A percentile compares a stretch with the other conserved stretches of the same genome.
phyloP scores from a whole-genome alignment of 2,113 vertebrate species.

The Hyperopisus bebe region DNA sequence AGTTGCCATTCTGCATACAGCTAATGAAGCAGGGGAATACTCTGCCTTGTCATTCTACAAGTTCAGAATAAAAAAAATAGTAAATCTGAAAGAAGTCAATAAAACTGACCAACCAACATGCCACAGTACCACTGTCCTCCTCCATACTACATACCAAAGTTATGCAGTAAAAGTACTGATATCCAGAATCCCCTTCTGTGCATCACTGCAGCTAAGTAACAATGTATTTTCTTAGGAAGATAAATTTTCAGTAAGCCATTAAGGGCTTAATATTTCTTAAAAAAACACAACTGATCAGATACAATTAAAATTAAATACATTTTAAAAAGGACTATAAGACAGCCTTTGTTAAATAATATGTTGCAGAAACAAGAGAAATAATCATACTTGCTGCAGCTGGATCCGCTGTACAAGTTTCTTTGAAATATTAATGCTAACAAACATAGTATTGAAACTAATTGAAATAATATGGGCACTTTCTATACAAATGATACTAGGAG shows the following conservation, averaged over 20 bases:
- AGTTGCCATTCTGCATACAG: not conserved
- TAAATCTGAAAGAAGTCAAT: not conserved
- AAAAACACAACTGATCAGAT: not conserved
- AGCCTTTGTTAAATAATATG: not conserved
- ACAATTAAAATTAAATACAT: not conserved
- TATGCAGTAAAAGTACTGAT: constrained; percentile 29
- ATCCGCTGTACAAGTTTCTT: not conserved
- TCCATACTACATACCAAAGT: constrained; percentile 17
- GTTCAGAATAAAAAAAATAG: constrained; percentile 6
- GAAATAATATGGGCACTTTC: constrained; percentile 2
- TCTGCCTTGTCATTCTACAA: constrained; percentile 26
- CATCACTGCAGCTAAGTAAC: not conserved
- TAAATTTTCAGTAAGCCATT: not conserved
- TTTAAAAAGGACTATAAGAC: not conserved
- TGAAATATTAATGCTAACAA: constrained; percentile 27
- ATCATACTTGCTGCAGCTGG: not conserved
- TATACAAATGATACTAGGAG: constrained; percentile 12
- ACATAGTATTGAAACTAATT: constrained; percentile 21
- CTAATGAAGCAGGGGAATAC: constrained; percentile 25
- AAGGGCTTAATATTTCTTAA: not conserved
- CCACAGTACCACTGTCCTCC: constrained; percentile 27
- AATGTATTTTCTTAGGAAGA: not conserved
- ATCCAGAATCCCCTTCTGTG: constrained; percentile 18
- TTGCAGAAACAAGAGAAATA: not conserved
- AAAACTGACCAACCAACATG: constrained; percentile 8